Base-by-base conservation (phyloP, 1,140 invertebrate species). In the Listronotus oregonensis region DNA sequence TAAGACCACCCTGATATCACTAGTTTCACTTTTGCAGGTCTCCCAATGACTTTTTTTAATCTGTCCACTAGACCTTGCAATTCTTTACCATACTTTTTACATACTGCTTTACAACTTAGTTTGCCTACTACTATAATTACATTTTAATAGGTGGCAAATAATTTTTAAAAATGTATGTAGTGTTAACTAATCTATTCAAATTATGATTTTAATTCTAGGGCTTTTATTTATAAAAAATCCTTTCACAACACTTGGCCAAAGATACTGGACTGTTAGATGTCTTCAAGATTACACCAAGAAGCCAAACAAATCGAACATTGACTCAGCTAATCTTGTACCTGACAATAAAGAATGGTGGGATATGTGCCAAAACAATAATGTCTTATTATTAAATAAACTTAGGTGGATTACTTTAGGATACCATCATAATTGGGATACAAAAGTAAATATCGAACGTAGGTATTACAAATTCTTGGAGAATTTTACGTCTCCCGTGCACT, bases 341-440 rank as follows among this genome's bases (percentile, higher is more conserved):
- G 66, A 77, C 27, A 71, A 76, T 46, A 73, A 81, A 72, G 71
- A 80, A 46, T 79, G 80, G 71, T 83, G 80, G 73, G 70, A 80
- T 56, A 74, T 73, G 50, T 67, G 68, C 43, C 71, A 80, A 61
- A 52, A 72, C 50, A 76, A 71, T 32, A 73, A 80, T 52, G 73
- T 74, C 12, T 71, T 78, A 37, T 64, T 86, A 15, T 74, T 82
- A 55, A 82, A 83, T 57, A 92, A 92, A 76, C 81, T 97, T 58
- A 81, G 95, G 73, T 98, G 96, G 96, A 85, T 89, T 12, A 97
- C 95, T 2, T 78, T 97, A 37, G 95, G 96, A 15, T 97, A 96
- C 78, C 95, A 98, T 80, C 94, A 98, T 78, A 88, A 97, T 80
- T 97, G 95, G 95, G 88, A 96, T 73, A 92, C 92, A 46, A 97